A percentile compares a stretch with the other conserved stretches of the same genome.
These are phyloP conservation scores for Cinara cedri DNA, from an alignment of 2,888 invertebrate species.

Conservation along the genomic window DNA sequence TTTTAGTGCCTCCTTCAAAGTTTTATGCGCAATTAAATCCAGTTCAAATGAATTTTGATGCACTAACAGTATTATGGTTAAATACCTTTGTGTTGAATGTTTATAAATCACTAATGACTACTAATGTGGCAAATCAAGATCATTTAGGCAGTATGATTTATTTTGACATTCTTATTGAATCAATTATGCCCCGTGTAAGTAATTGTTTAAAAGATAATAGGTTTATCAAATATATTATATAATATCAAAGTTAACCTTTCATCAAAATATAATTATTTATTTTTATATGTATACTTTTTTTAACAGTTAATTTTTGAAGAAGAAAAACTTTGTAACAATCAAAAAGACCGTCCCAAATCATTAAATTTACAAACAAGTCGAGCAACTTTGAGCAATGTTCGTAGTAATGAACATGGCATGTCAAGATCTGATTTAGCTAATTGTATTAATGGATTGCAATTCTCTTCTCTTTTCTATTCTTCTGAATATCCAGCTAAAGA, in stretches of 20 bases:
- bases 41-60: slow-evolving; percentile 84
- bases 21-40: slow-evolving; percentile 91
- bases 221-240: too few species aligned
- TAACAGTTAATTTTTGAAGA: slow-evolving; percentile 48
- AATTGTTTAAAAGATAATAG: slow-evolving; percentile 20
- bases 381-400: slow-evolving; percentile 71
- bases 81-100: slow-evolving; percentile 91
- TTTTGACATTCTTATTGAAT: slow-evolving; percentile 87
- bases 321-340: slow-evolving; percentile 31
- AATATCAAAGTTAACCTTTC: too few species aligned
- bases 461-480: slow-evolving; percentile 77
- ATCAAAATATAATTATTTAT: not conserved
- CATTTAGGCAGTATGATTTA: slow-evolving; percentile 65
- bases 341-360: slow-evolving; percentile 82
- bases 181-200: slow-evolving; percentile 88
- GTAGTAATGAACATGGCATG: slow-evolving; percentile 68
- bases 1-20: slow-evolving; percentile 89
- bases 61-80: slow-evolving; percentile 88
- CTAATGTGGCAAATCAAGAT: slow-evolving; percentile 63
- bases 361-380: slow-evolving; percentile 84
- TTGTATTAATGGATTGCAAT: slow-evolving; percentile 78
- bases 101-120: slow-evolving; percentile 73
- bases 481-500: slow-evolving; percentile 76
- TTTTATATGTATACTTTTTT: not conserved
- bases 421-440: slow-evolving; percentile 81